Evolutionary conservation across 2,797 vertebrate genomes (phyloP).

Genomic region (Thamnophis elegans): DNA sequence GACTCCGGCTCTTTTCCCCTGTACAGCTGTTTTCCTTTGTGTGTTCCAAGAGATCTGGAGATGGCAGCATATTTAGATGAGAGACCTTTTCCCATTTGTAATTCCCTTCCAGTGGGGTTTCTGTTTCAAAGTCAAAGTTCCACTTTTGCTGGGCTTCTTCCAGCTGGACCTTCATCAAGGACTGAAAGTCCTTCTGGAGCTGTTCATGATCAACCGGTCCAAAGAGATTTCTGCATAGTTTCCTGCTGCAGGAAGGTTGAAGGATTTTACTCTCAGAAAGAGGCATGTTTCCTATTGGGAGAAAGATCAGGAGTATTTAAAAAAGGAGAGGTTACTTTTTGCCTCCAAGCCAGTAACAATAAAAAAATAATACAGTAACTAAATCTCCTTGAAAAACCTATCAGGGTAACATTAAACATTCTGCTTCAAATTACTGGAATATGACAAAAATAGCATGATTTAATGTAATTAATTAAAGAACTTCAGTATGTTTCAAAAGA

Average conservation of each 20-base stretch:
- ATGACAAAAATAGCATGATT: neutral
- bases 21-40: constrained; percentile 12
- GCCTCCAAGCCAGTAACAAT: neutral
- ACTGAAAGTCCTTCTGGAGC: constrained; percentile 76
- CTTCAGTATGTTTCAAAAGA: neutral
- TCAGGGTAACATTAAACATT: neutral
- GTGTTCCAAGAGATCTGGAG: constrained; percentile 23
- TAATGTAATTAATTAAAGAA: neutral
- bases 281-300: constrained; percentile 70
- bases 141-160: constrained; percentile 82
- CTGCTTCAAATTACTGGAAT: neutral
- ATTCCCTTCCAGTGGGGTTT: constrained; percentile 79
- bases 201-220: constrained; percentile 83
- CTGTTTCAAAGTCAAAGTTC: constrained; percentile 86
- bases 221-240: constrained; percentile 81
- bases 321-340: rapidly evolving
- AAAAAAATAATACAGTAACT: neutral
- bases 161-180: constrained; percentile 69
- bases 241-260: constrained; percentile 61
- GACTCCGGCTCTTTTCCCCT: constrained; percentile 63
- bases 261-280: constrained; percentile 54
- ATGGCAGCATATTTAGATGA: constrained; percentile 62
- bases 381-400: neutral
- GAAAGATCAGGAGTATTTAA: constrained; percentile 6
- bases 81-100: constrained; percentile 84